A percentile compares a stretch with the other conserved stretches of the same genome.
phyloP scores from a whole-genome alignment of 2,113 vertebrate species.

The Felis catus region F.catus_Fca126_mat1.0 CM031411.1:119615501-119616000 shows the following conservation, averaged over 20 bases:
- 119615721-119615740: background rate
- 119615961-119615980: background rate
- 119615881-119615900: background rate
- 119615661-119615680: too few species aligned
- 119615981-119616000: background rate
- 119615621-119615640: too few species aligned
- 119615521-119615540: too few species aligned
- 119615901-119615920: background rate
- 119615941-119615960: background rate
- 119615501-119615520: background rate
- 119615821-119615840: background rate
- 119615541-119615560: too few species aligned
- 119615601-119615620: too few species aligned
- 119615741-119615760: background rate
- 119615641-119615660: too few species aligned
- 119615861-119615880: background rate
- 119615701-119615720: too few species aligned
- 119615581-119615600: too few species aligned
- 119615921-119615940: background rate
- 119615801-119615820: background rate
- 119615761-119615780: background rate
- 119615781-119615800: background rate
- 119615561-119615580: too few species aligned
- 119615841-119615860: background rate
- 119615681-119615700: too few species aligned